These are phyloP conservation scores for Asteroscopus sphinx DNA, from an alignment of 2,888 invertebrate species.

Conservation along the genomic window DNA sequence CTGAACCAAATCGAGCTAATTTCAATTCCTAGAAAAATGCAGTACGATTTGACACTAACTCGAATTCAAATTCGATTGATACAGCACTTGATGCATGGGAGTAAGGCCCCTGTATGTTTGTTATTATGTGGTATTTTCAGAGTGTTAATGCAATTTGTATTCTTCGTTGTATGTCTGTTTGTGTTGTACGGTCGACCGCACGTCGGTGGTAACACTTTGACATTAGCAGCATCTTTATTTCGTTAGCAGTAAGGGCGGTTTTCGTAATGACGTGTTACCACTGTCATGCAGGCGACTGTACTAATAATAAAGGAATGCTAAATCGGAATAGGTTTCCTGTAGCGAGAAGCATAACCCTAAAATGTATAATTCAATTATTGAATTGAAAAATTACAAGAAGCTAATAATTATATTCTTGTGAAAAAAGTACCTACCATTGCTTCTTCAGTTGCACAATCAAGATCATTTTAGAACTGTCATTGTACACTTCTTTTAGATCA, in stretches of 20 bases:
- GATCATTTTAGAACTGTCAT: conserved; percentile 30
- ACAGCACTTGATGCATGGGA: too few species aligned
- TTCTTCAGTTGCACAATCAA: conserved; percentile 26
- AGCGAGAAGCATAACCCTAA: background rate
- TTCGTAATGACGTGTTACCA: too few species aligned
- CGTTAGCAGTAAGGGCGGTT: too few species aligned
- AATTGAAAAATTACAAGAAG: too few species aligned
- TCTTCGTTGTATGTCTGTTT: background rate
- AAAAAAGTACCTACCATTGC: conserved; percentile 12
- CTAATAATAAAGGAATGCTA: background rate
- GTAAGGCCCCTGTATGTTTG: conserved; percentile 20
- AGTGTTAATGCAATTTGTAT: background rate
- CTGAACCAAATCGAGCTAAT: too few species aligned
- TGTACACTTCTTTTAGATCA: conserved; percentile 25
- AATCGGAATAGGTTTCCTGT: background rate
- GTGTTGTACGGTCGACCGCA: too few species aligned
- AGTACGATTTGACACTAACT: too few species aligned
- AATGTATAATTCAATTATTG: background rate
- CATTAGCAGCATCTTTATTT: too few species aligned
- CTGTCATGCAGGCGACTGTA: too few species aligned
- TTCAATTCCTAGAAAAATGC: too few species aligned
- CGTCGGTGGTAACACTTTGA: too few species aligned
- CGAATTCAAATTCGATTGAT: too few species aligned
- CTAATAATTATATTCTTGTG: background rate
- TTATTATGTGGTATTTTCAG: background rate